Base-by-base conservation (phyloP, 2,113 vertebrate species). In the Dendrocopos noguchii region DNA sequence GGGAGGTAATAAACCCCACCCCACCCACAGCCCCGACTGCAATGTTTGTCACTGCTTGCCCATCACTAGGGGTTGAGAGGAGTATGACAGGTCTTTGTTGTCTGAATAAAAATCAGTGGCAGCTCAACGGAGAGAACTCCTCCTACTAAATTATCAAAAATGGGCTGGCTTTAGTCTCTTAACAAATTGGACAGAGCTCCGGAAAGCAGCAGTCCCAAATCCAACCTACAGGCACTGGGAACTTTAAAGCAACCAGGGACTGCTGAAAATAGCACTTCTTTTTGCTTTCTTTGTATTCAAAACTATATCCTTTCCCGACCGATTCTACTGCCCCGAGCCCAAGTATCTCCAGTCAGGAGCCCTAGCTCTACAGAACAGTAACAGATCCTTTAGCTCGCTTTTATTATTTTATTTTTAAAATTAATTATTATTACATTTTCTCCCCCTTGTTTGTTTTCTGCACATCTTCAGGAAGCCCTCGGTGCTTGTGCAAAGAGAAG, bases 41-140 rank as follows among this genome's bases (percentile, higher is more conserved):
- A 81, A 89, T 96, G 98, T 98, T 98, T 97, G 98, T 98, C 97
- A 97, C 96, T 74, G 96, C 96, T 97, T 91, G 98, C 97, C 97
- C 98, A 97, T 98, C 98, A 97, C 97, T 94, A 94, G 97, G 98
- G 98, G 97, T 97, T 98, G 98, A 98, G 98, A 97, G 97, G 96
- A 98, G 98, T 98, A 98, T 99, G 98, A 99, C 99, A 99, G 98
- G 98, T 99, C 99, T 99, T 99, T 99, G 99, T 99, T 99, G 98
- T 98, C 98, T 98, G 99, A 98, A 98, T 98, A 98, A 98, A 98
- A 98, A 98, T 98, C 98, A 97, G 98, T 97, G 98, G 98, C 98
- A 97, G 98, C 98, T 97, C 98, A 94, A 90, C 96, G 98, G 98
- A 97, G 97, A 97, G 98, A 97, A 98, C 99, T 99, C 99, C 99